Evolutionary conservation across 1,140 invertebrate genomes (phyloP).

Genomic region (Euwallacea fornicatus): DNA sequence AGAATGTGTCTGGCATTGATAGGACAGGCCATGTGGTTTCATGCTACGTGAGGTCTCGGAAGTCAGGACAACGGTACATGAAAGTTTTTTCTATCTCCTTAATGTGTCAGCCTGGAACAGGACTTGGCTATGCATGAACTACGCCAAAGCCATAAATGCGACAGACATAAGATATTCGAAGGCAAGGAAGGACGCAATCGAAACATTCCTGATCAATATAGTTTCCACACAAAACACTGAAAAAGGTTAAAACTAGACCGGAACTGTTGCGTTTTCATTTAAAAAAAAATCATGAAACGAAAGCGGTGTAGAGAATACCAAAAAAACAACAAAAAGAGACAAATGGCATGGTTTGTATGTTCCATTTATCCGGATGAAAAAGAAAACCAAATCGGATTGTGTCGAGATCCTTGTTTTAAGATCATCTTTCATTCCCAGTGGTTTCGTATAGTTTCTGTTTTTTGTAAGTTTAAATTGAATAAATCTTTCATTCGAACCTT

Average conservation of each 20-base stretch:
- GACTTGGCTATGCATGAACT: not conserved
- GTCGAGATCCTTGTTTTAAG: not conserved
- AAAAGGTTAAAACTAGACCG: not conserved
- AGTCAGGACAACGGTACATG: constrained; percentile 4
- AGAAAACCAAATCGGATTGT: not conserved
- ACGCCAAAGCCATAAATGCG: not conserved
- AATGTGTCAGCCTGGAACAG: not conserved
- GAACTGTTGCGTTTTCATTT: not conserved
- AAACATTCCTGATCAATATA: not conserved
- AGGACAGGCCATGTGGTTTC: not conserved
- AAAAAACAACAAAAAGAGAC: not conserved
- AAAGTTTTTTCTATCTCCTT: constrained; percentile 1
- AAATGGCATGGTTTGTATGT: constrained; percentile 1
- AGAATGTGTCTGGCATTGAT: not conserved
- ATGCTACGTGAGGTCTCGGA: not conserved
- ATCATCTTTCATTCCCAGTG: not conserved
- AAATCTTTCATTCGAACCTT: not conserved
- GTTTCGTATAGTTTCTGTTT: not conserved
- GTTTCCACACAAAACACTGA: not conserved
- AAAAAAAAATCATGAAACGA: not conserved
- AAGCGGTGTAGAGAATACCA: not conserved
- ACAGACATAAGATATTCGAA: not conserved
- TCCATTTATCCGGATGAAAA: not conserved
- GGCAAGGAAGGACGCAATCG: not conserved
- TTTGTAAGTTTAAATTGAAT: not conserved